These are phyloP conservation scores for Brachionus angularis DNA, from an alignment of 1,140 invertebrate species.

Conservation along the genomic window DNA sequence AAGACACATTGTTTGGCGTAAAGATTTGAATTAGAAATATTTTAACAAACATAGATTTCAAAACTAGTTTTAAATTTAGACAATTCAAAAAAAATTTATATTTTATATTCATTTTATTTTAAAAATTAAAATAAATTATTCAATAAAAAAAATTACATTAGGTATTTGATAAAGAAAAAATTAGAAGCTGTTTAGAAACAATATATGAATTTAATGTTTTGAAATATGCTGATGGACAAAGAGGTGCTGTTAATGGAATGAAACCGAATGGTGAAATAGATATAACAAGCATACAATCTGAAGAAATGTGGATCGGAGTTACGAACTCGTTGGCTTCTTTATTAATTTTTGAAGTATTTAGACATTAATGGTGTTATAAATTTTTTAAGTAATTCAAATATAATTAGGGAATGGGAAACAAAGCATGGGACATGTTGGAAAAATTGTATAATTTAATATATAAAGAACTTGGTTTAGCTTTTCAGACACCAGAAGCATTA, in stretches of 20 bases:
- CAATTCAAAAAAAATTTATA: no score
- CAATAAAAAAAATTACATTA: conserved; percentile 46
- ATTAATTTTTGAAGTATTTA: conserved; percentile 74
- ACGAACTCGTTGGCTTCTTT: conserved; percentile 75
- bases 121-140: not conserved
- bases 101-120: not conserved
- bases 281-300: conserved; percentile 72
- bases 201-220: conserved; percentile 79
- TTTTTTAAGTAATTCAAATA: no score
- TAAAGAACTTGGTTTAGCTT: conserved; percentile 74
- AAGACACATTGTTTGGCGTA: no score
- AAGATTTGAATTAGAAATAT: no score
- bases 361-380: no score
- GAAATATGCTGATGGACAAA: conserved; percentile 69
- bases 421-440: conserved; percentile 78
- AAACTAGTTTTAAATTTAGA: no score
- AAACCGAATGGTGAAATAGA: conserved; percentile 69
- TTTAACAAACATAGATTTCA: no score
- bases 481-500: conserved; percentile 83
- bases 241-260: conserved; percentile 88
- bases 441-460: conserved; percentile 77
- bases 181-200: conserved; percentile 67
- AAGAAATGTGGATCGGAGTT: conserved; percentile 86
- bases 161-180: conserved; percentile 64
- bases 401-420: conserved; percentile 69